Base-by-base conservation (phyloP, 2,888 invertebrate species). In the Callyntrura sp. region DNA sequence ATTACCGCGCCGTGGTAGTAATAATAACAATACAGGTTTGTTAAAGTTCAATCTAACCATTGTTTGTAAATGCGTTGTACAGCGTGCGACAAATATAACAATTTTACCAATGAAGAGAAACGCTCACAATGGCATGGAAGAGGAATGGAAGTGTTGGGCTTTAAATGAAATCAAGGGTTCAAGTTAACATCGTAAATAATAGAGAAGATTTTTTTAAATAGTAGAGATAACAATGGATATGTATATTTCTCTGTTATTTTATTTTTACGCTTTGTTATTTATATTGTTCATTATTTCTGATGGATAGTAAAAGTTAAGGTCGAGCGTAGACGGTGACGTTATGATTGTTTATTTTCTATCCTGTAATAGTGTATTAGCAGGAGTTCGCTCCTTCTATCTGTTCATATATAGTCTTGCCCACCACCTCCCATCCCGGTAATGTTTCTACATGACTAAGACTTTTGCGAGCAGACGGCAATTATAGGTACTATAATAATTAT, bases 261-360 rank as follows among this genome's bases (percentile, higher is more conserved):
- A 45, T 45, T 23, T 76, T 0, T 25, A 17, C 35, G 35, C 14
- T 23, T 48, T 73, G 28, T 76, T 57, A 28, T 78, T 73, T 20
- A 57, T 55, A 48, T 25, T 76, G 48, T n/a, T 25, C 8, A 17
- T n/a, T 20, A 76, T 35, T 51, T 8, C 35, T 70, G 81, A 83
- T 62, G 65, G 73, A 88, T 60, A 76, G 89, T 89, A 85, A 85
- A 89, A 89, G 89, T 89, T 85, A 89, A 89, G 89, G 89, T 89
- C 89, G 85, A 68, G 9, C 78, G 57, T 79, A 81, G 62, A 23
- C 25, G 55, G 17, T 79, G 17, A 79, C 6, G 57, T 55, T 55
- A 17, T 11, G 79, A 11, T 57, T 14, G 57, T 57, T 79, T 55
- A 28, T 35, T 35, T n/a, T 73, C 65, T 48, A 20, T 57, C 2